These are phyloP conservation scores for Aethina tumida DNA, from an alignment of 1,140 invertebrate species.

Conservation along the genomic window DNA sequence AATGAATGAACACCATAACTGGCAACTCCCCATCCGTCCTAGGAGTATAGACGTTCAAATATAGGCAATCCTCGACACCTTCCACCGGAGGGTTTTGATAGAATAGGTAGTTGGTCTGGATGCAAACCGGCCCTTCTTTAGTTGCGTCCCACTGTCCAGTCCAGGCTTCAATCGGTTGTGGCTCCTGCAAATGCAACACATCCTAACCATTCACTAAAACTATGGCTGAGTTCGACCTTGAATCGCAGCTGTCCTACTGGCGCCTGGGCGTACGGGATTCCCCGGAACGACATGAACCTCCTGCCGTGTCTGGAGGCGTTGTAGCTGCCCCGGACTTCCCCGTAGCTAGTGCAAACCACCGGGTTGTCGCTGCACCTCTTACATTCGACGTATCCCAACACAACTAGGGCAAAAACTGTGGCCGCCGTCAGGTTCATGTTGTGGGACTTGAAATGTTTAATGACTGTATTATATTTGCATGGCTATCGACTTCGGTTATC, in stretches of 20 bases:
- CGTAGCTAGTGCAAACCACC: no score
- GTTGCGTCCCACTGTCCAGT: conserved; percentile 45
- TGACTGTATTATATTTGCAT: no score
- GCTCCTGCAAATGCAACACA: conserved; percentile 48
- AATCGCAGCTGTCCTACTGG: conserved; percentile 60
- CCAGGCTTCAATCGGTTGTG: conserved; percentile 50
- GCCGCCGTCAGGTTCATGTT: no score
- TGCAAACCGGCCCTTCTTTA: conserved; percentile 51
- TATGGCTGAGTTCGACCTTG: conserved; percentile 37
- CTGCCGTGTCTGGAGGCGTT: no score
- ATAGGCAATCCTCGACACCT: conserved; percentile 41
- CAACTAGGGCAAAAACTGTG: no score
- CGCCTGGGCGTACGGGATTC: conserved; percentile 73
- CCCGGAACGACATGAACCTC: conserved; percentile 66
- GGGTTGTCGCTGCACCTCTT: no score
- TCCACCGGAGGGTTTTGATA: conserved; percentile 21
- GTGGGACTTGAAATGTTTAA: no score
- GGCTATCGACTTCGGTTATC: no score
- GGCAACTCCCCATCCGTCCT: conserved; percentile 31
- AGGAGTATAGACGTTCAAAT: conserved; percentile 40
- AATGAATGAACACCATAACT: conserved; percentile 54
- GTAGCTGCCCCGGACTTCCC: no score
- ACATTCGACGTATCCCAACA: no score
- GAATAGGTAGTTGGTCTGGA: conserved; percentile 48
- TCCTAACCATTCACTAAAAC: no score